These are phyloP conservation scores for Bombus haemorrhoidalis DNA, from an alignment of 1,140 invertebrate genomes.

Conservation along the genomic window DNA sequence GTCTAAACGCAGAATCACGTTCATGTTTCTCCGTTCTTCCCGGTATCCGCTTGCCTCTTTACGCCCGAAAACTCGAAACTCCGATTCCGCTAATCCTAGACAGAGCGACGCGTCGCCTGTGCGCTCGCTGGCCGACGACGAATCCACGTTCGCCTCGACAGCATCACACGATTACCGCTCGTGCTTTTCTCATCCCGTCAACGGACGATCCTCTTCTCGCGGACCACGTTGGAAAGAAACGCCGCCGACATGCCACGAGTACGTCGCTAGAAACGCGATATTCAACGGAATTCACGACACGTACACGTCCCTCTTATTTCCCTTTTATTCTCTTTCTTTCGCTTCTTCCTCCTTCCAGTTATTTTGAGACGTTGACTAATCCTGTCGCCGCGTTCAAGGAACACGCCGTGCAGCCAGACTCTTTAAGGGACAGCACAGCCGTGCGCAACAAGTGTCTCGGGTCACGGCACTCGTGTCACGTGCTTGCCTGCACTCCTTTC, in stretches of 20 bases:
- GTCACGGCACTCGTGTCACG: conserved; percentile 57
- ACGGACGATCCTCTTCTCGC: background rate
- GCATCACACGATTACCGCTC: conserved; percentile 2
- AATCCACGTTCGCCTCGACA: background rate
- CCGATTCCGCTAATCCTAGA: background rate
- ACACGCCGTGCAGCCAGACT: conserved; percentile 18
- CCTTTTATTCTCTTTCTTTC: no score
- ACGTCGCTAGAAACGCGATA: background rate
- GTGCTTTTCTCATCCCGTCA: background rate
- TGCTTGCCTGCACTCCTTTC: conserved; percentile 41
- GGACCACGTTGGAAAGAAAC: background rate
- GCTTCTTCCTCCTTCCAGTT: background rate
- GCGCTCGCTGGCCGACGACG: background rate
- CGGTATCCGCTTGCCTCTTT: background rate
- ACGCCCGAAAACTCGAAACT: background rate
- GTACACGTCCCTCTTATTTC: background rate
- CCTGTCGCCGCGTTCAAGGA: background rate
- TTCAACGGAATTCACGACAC: background rate
- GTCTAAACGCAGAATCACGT: conserved; percentile 33
- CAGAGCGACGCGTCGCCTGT: background rate
- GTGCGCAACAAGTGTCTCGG: conserved; percentile 66
- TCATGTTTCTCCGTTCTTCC: conserved; percentile 47
- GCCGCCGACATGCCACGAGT: background rate
- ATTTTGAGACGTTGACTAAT: conserved; percentile 7
- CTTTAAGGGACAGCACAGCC: conserved; percentile 49